phyloP scores from a whole-genome alignment of 2,797 vertebrate genomes.

The Pseudochirops corinnae region DNA sequence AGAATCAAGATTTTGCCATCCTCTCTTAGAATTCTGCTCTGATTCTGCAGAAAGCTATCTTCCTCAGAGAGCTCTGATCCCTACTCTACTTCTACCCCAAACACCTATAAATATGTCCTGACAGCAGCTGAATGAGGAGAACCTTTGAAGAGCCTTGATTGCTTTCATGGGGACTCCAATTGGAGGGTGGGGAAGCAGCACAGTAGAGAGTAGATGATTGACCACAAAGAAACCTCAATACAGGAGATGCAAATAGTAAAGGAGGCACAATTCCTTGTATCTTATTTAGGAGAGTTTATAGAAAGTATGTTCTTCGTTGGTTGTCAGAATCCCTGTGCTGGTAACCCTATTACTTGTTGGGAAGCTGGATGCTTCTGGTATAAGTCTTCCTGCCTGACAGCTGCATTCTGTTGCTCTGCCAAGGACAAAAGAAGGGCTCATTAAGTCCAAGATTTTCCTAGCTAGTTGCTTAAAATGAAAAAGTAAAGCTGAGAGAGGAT shows the following conservation, averaged over 20 bases:
- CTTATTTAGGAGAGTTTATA: constrained; percentile 23
- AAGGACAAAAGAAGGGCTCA: constrained; percentile 69
- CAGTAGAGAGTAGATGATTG: neutral
- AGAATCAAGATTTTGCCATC: neutral
- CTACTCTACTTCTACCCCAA: neutral
- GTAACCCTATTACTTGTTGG: constrained; percentile 20
- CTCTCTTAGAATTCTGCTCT: neutral
- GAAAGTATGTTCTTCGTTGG: neutral
- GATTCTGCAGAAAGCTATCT: neutral
- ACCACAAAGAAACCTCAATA: constrained; percentile 37
- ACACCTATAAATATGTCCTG: neutral
- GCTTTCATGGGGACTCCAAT: neutral
- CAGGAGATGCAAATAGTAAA: constrained; percentile 8
- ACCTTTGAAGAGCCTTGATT: neutral
- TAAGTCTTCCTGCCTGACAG: constrained; percentile 54
- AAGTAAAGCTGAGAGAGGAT: constrained; percentile 28
- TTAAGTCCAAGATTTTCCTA: constrained; percentile 69
- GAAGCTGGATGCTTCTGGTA: constrained; percentile 36
- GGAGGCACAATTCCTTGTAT: neutral
- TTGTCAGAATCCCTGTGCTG: neutral
- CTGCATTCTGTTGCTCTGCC: constrained; percentile 65
- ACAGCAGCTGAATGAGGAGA: neutral
- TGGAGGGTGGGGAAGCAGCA: neutral
- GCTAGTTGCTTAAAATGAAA: constrained; percentile 68
- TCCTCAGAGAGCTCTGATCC: neutral